Evolutionary conservation across 2,113 vertebrate genomes (phyloP).

Genomic region (Pyxicephalus adspersus): DNA sequence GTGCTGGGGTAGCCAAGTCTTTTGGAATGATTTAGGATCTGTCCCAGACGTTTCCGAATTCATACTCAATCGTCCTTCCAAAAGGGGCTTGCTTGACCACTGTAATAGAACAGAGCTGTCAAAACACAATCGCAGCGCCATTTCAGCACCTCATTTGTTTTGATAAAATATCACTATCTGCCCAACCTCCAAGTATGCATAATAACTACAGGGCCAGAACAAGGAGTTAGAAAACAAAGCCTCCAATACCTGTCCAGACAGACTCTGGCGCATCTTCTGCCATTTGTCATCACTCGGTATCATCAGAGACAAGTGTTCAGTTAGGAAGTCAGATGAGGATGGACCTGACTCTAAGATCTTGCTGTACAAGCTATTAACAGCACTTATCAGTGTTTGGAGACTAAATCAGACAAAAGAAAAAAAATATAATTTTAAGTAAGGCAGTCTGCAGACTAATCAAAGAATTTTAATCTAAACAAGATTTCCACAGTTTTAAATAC

Average conservation of each 20-base stretch:
- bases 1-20: slow-evolving; percentile 80
- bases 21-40: slow-evolving; percentile 68
- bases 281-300: slow-evolving; percentile 79
- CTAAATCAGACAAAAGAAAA: slow-evolving; percentile 66
- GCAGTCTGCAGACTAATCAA: neutral
- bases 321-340: slow-evolving; percentile 66
- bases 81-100: slow-evolving; percentile 87
- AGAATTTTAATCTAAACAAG: neutral
- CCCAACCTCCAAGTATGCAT: neutral
- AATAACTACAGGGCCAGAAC: neutral
- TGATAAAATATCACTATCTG: neutral
- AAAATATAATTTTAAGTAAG: slow-evolving; percentile 2
- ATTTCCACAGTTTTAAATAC: too few species aligned
- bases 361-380: slow-evolving; percentile 78
- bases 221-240: neutral
- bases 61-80: slow-evolving; percentile 79
- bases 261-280: slow-evolving; percentile 75
- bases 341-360: slow-evolving; percentile 72
- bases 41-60: slow-evolving; percentile 74
- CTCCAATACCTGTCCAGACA: slow-evolving; percentile 82
- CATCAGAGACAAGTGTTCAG: slow-evolving; percentile 72
- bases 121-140: neutral
- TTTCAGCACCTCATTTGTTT: neutral
- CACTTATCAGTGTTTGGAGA: slow-evolving; percentile 82
- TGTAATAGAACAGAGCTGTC: slow-evolving; percentile 62